These are phyloP conservation scores for Mohoua ochrocephala DNA, from an alignment of 2,113 vertebrate species.

Conservation along the genomic window DNA sequence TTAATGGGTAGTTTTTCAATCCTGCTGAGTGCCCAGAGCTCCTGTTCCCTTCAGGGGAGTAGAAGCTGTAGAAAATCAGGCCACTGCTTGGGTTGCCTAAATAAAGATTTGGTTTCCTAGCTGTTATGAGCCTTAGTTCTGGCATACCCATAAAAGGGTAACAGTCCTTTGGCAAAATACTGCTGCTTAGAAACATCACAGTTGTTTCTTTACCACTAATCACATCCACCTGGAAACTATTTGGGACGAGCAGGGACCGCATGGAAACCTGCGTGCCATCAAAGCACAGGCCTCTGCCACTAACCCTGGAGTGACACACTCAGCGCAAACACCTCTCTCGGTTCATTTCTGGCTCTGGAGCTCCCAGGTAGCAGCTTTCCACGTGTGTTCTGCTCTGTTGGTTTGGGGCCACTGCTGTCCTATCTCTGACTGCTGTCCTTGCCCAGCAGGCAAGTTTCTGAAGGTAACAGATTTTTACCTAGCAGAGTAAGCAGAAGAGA, in stretches of 20 bases:
- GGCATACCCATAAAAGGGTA: not conserved
- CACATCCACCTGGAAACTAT: not conserved
- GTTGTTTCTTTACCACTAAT: not conserved
- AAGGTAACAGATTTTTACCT: not conserved
- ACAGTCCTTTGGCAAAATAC: not conserved
- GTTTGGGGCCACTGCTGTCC: not conserved
- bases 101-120: conserved; percentile 19
- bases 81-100: not conserved
- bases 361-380: not conserved
- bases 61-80: not conserved
- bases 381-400: not conserved
- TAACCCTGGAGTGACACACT: not conserved
- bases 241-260: not conserved
- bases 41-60: not conserved
- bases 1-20: conserved; percentile 11
- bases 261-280: not conserved
- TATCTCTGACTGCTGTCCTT: not conserved
- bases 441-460: not conserved
- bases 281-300: not conserved
- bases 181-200: not conserved
- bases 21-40: not conserved
- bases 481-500: not conserved
- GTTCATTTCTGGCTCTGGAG: not conserved
- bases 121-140: not conserved
- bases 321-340: not conserved